phyloP scores from a whole-genome alignment of 2,888 invertebrate species.

The Platycnemis pennipes region DNA sequence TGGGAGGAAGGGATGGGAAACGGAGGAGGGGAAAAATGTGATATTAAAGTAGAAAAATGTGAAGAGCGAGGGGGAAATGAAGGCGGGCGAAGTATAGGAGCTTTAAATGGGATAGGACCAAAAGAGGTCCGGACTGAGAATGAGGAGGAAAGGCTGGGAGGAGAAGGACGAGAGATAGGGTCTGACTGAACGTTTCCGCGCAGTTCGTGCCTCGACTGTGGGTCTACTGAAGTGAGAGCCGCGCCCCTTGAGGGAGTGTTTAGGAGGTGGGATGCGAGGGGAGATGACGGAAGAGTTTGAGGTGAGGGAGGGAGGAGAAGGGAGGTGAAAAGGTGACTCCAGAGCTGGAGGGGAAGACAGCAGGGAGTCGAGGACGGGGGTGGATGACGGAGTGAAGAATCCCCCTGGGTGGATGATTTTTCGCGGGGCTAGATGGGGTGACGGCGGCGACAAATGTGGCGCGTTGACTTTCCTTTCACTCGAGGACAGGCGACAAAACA shows the following conservation, averaged over 20 bases:
- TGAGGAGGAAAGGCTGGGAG: not conserved
- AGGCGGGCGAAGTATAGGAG: not conserved
- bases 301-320: no score
- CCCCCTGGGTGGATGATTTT: not conserved
- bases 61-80: not conserved
- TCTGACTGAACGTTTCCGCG: not conserved
- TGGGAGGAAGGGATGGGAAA: not conserved
- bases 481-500: not conserved
- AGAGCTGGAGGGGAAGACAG: not conserved
- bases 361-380: not conserved
- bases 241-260: not conserved
- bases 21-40: not conserved
- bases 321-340: not conserved
- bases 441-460: not conserved
- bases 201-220: not conserved
- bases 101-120: not conserved
- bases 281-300: not conserved
- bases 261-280: not conserved
- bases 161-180: not conserved
- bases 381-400: not conserved
- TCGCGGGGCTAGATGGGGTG: not conserved
- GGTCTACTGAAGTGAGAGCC: no score
- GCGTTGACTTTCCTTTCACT: slow-evolving; percentile 7
- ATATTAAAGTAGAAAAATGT: not conserved
- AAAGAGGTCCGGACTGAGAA: not conserved